Percentiles rank a stretch among this genome's conserved stretches.
Conservation (phyloP, 2,113 vertebrate species). For the Leptodactylus fuscus region DNA sequence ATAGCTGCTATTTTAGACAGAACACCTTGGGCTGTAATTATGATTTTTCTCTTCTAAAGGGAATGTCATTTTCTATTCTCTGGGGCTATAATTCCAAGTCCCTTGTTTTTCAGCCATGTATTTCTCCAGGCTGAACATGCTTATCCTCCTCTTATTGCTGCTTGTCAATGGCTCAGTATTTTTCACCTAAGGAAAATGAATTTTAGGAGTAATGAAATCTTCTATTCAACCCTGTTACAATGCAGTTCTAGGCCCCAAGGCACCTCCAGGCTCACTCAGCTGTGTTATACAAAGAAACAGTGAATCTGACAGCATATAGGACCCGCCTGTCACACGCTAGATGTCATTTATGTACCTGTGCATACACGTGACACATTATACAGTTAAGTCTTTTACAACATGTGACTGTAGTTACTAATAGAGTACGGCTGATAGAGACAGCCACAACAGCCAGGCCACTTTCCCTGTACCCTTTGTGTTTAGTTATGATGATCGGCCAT, state of each 20-base stretch:
- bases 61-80: constrained; percentile 56
- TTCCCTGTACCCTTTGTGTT: too few relatives aligned
- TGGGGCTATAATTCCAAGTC: constrained; percentile 55
- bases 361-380: not conserved
- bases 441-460: too few relatives aligned
- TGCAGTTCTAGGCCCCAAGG: not conserved
- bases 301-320: constrained; percentile 34
- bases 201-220: constrained; percentile 55
- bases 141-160: constrained; percentile 58
- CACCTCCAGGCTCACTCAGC: constrained; percentile 32
- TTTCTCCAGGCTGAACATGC: constrained; percentile 58
- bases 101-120: constrained; percentile 57
- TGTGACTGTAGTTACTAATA: not conserved
- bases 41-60: constrained; percentile 55
- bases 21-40: constrained; percentile 56
- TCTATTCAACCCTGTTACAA: constrained; percentile 26
- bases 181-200: constrained; percentile 46
- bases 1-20: constrained; percentile 57
- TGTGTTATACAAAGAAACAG: constrained; percentile 35
- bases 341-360: constrained; percentile 23
- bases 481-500: too few relatives aligned
- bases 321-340: constrained; percentile 19
- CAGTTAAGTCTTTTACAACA: not conserved
- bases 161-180: constrained; percentile 43
- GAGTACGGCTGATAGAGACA: not conserved